Conservation (phyloP, 1,140 invertebrate genomes). For the Bombus consobrinus region DNA sequence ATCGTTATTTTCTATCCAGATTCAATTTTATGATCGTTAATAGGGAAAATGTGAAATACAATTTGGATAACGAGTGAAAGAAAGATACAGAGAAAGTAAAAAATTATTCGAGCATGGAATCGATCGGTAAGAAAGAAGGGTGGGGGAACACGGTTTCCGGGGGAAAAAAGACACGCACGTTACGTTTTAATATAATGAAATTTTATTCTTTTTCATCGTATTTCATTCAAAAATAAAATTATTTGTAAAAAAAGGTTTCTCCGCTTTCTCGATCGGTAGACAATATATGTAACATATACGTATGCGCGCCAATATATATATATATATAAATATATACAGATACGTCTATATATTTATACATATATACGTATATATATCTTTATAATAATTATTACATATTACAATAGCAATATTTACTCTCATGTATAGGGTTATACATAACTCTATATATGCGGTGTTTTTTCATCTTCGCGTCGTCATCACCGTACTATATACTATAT, state of each 20-base stretch:
- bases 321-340: conserved; percentile 12
- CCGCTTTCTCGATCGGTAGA: conserved; percentile 71
- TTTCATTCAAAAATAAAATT: conserved; percentile 83
- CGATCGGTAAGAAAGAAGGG: too few species aligned
- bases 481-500: conserved; percentile 41
- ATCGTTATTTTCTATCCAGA: not conserved
- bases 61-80: not conserved
- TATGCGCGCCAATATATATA: conserved; percentile 63
- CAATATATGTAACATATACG: conserved; percentile 70
- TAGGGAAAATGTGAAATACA: too few species aligned
- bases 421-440: conserved; percentile 64
- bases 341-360: conserved; percentile 64
- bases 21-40: too few species aligned
- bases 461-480: conserved; percentile 36
- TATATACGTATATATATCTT: conserved; percentile 64
- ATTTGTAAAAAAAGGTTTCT: conserved; percentile 82
- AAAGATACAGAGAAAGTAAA: not conserved
- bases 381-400: conserved; percentile 67
- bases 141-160: not conserved
- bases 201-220: conserved; percentile 78
- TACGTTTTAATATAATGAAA: conserved; percentile 76
- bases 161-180: conserved; percentile 47
- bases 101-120: not conserved
- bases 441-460: conserved; percentile 54
- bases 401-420: conserved; percentile 70